A percentile compares a stretch with the other conserved stretches of the same genome.
These are phyloP conservation scores for Willowsia nigromaculata DNA, from an alignment of 2,888 invertebrate species.

Conservation along the genomic window DNA sequence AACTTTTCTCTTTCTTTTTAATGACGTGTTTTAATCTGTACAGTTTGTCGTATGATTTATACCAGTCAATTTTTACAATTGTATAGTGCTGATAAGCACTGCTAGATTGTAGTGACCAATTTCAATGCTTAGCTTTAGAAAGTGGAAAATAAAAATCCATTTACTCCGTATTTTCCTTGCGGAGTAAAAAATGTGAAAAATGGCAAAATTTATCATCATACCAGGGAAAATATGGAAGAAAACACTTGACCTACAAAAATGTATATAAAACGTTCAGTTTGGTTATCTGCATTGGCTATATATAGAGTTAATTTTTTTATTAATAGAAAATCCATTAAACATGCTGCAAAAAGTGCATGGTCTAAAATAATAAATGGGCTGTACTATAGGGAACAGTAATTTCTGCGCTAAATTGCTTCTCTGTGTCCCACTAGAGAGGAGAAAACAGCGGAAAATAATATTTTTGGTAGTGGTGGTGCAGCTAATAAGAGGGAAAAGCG, in stretches of 20 bases:
- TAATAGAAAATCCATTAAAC: constrained; percentile 7
- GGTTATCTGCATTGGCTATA: not conserved
- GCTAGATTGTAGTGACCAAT: not conserved
- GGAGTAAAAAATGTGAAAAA: constrained; percentile 19
- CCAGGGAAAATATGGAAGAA: not conserved
- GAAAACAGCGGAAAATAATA: not conserved
- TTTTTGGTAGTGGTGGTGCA: not conserved
- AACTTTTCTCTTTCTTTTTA: not conserved
- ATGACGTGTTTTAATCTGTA: constrained; percentile 9
- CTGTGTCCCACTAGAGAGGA: not conserved
- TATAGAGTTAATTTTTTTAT: not conserved
- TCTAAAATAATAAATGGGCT: constrained; percentile 3
- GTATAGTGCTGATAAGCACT: not conserved
- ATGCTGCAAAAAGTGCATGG: constrained; percentile 28
- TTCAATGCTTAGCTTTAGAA: not conserved
- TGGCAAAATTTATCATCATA: constrained; percentile 19
- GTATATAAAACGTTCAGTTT: not conserved
- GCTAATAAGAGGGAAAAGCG: not conserved
- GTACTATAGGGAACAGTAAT: not conserved
- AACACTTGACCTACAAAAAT: constrained; percentile 18
- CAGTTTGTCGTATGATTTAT: constrained; percentile 7
- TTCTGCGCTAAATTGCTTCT: not conserved
- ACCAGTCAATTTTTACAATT: constrained; percentile 17
- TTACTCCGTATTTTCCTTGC: not conserved
- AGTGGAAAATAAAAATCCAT: constrained; percentile 19